These are phyloP conservation scores for Pangasianodon hypophthalmus DNA, from an alignment of 2,113 vertebrate species.

Conservation along the genomic window DNA sequence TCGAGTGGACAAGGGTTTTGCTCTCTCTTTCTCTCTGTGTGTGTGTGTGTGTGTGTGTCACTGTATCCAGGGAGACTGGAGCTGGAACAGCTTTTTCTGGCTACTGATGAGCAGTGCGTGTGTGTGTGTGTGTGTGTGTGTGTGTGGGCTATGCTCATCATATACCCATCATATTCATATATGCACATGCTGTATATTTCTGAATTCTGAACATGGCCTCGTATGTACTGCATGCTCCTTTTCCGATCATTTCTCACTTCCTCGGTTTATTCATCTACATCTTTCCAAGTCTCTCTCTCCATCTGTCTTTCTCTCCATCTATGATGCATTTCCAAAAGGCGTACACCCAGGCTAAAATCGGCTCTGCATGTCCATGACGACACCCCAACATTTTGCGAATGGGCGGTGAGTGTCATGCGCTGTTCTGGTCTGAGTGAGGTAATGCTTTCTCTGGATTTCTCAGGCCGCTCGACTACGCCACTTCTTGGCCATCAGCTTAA, in stretches of 20 bases:
- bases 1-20: slow-evolving; percentile 25
- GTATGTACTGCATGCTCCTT: neutral
- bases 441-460: slow-evolving; percentile 61
- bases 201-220: neutral
- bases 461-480: slow-evolving; percentile 47
- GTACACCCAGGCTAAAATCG: slow-evolving; percentile 63
- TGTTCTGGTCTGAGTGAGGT: slow-evolving; percentile 67
- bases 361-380: slow-evolving; percentile 65
- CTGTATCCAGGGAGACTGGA: slow-evolving; percentile 53
- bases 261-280: slow-evolving; percentile 10
- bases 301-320: slow-evolving; percentile 5
- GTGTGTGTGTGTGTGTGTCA: slow-evolving; percentile 32
- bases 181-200: neutral
- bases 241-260: neutral
- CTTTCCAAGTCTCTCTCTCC: neutral
- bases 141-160: slow-evolving; percentile 7
- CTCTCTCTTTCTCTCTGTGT: neutral
- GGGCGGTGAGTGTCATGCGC: slow-evolving; percentile 39
- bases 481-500: slow-evolving; percentile 52
- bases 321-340: slow-evolving; percentile 38
- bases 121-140: slow-evolving; percentile 22
- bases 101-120: slow-evolving; percentile 1
- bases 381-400: slow-evolving; percentile 63
- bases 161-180: neutral
- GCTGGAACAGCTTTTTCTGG: slow-evolving; percentile 38